Evolutionary conservation across 2,797 vertebrate species (phyloP), one percentile per base, ranked within the genome.

Genomic region (Malacoctenus gilli): DNA sequence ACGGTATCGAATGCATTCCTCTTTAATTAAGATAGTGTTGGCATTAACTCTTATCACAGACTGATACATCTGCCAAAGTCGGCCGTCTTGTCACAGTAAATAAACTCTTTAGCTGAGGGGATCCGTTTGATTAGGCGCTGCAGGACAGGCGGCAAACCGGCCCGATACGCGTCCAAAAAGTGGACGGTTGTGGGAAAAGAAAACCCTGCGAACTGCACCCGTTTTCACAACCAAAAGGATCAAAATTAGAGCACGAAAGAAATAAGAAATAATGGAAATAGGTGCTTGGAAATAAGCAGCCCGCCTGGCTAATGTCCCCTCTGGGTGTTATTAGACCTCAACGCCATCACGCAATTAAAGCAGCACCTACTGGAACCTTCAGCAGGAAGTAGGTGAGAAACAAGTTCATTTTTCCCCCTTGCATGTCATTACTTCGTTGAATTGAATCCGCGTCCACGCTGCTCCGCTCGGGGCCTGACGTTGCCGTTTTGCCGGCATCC

Each of bases 91-190:
- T 77, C 54, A 66, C 59, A 57, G 35, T 28, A 4, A 28, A 28
- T 48, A 68, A 57, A 59, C 48, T 59, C 20, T 55, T 36, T 21
- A 41, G 57, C 42, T 6, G 31, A n/a, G n/a, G n/a, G 40, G 70
- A 60, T 77, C 68, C 77, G 68, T 47, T 71, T 55, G 68, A 35
- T 73, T 75, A 52, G 65, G 57, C 46, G 53, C 52, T 67, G 37
- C 40, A 48, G 32, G 46, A 66, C 64, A 68, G 22, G 20, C 34
- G 32, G 20, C 35, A 23, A 40, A 52, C 46, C 47, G 60, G 71
- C 53, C 44, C 11, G 11, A 57, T 31, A 22, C 2, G 23, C 13
- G 18, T 14, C 2, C 7, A 44, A 20, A 16, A 40, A 18, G 38
- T 13, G 23, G n/a, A n/a, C n/a, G n/a, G n/a, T n/a, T n/a, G n/a